phyloP scores from a whole-genome alignment of 2,888 invertebrate genomes.

The Zaprionus bogoriensis region DNA sequence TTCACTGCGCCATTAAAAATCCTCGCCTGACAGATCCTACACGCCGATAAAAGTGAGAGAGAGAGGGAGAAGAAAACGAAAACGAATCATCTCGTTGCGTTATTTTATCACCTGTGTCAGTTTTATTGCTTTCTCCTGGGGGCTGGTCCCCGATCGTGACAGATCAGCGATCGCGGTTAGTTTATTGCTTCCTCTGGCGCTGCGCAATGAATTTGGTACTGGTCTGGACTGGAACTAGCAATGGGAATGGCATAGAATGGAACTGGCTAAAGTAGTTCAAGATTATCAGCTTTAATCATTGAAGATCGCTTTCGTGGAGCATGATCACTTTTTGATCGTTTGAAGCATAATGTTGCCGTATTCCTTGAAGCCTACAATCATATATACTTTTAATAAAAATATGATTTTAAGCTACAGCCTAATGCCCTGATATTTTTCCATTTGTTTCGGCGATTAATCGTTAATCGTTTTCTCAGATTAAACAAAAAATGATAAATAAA shows the following conservation, averaged over 20 bases:
- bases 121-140: conserved; percentile 69
- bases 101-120: conserved; percentile 80
- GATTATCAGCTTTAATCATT: background rate
- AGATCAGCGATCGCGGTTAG: conserved; percentile 71
- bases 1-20: conserved; percentile 64
- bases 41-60: too few relatives aligned
- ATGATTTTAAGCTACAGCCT: too few relatives aligned
- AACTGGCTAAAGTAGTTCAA: background rate
- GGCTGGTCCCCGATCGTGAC: conserved; percentile 53
- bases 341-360: background rate
- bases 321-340: background rate
- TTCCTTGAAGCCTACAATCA: too few relatives aligned
- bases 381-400: too few relatives aligned
- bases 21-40: conserved; percentile 59
- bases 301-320: background rate
- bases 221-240: conserved; percentile 1
- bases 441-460: too few relatives aligned
- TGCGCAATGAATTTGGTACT: conserved; percentile 13
- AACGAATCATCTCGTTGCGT: conserved; percentile 76
- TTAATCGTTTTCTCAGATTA: too few relatives aligned
- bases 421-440: too few relatives aligned
- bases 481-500: too few relatives aligned
- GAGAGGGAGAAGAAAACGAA: conserved; percentile 3
- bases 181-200: conserved; percentile 79
- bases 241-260: background rate